A percentile compares a stretch with the other conserved stretches of the same genome.
phyloP scores from a whole-genome alignment of 2,113 vertebrate species.

The Rhipidura dahli region DNA sequence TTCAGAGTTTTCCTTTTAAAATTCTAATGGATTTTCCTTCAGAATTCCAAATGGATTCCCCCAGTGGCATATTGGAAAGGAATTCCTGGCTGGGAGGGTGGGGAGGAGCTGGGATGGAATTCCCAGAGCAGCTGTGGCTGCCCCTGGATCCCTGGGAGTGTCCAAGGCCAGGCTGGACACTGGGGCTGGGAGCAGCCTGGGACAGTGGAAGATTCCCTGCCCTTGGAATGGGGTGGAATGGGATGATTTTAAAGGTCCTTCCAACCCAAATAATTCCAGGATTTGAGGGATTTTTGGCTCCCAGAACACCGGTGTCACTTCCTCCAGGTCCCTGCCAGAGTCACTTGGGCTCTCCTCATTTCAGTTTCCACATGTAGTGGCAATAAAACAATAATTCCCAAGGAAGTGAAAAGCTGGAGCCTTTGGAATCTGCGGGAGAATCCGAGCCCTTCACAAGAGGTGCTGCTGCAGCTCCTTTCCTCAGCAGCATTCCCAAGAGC shows the following conservation, averaged over 20 bases:
- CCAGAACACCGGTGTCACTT: neutral
- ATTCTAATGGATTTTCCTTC: accelerated
- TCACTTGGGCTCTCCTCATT: neutral
- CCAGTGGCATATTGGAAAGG: neutral
- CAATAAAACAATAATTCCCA: neutral
- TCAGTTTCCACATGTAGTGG: neutral
- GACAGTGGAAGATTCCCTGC: neutral
- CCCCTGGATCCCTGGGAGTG: neutral
- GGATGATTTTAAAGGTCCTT: neutral
- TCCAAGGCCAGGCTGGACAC: neutral
- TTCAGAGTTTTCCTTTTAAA: neutral
- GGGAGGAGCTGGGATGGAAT: neutral
- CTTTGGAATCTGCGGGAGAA: neutral
- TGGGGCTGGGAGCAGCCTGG: neutral
- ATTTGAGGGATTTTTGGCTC: neutral
- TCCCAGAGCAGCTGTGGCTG: neutral
- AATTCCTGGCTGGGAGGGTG: neutral
- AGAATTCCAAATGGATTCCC: neutral
- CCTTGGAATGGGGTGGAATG: neutral
- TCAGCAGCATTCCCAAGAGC: neutral
- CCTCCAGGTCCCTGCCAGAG: neutral
- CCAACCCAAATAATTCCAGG: neutral
- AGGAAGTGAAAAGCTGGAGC: neutral
- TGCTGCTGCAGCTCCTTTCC: neutral
- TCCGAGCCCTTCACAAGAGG: neutral